Percentiles rank a stretch among this genome's conserved stretches.
phyloP scores from a whole-genome alignment of 1,140 invertebrate species.

The Diuraphis noxia region DNA sequence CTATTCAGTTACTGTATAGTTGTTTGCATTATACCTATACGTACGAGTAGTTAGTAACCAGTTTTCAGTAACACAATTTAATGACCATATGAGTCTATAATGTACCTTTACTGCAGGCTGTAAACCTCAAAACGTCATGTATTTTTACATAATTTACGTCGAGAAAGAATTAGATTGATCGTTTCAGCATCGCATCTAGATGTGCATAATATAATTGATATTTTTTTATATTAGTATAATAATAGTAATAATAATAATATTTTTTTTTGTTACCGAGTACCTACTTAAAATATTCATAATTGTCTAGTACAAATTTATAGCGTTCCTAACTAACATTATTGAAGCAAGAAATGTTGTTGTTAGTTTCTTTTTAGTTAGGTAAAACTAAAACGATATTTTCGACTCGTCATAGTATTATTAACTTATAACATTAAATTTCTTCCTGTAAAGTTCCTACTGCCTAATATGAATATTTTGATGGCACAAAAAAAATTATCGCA shows the following conservation, averaged over 20 bases:
- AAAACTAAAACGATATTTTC: not conserved
- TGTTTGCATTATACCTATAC: not conserved
- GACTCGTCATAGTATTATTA: not conserved
- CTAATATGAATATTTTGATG: too few relatives aligned
- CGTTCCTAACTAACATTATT: not conserved
- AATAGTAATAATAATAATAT: not conserved
- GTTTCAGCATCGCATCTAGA: not conserved
- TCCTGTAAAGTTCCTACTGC: not conserved
- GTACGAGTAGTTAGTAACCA: not conserved
- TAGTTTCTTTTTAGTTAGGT: not conserved
- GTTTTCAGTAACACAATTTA: not conserved
- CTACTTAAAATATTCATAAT: not conserved
- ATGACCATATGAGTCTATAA: not conserved
- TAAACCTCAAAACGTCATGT: not conserved
- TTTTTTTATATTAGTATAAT: not conserved
- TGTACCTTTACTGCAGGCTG: too few relatives aligned
- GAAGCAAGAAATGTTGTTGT: not conserved
- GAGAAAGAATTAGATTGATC: not conserved
- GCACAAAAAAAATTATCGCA: not conserved
- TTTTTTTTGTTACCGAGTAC: not conserved
- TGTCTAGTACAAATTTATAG: not conserved
- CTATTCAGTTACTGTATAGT: not conserved
- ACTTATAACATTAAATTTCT: not conserved
- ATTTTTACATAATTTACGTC: not conserved
- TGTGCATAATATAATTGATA: not conserved